A percentile compares a stretch with the other conserved stretches of the same genome.
These are phyloP conservation scores for Pollimyrus isidori DNA, from an alignment of 2,113 vertebrate species.

Conservation along the genomic window DNA sequence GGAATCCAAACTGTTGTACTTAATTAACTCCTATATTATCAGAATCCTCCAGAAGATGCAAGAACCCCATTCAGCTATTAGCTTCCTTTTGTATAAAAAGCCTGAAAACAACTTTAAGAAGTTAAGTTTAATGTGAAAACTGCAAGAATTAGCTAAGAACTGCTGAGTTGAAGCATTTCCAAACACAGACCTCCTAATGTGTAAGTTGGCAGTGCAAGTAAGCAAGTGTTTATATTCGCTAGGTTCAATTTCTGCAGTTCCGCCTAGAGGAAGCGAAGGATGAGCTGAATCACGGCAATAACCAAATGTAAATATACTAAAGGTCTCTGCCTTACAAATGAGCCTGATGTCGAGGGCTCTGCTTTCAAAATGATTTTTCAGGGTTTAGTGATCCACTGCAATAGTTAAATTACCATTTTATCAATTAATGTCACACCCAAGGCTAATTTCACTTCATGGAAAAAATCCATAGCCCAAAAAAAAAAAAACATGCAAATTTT, in stretches of 20 bases:
- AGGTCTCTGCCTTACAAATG: neutral
- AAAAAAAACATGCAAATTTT: conserved; percentile 23
- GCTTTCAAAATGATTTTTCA: neutral
- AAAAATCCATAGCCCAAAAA: conserved; percentile 54
- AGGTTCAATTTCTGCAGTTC: neutral
- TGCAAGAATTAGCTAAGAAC: conserved; percentile 1
- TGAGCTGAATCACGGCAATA: neutral
- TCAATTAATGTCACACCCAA: conserved; percentile 42
- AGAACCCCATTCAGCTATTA: neutral
- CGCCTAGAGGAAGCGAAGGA: neutral
- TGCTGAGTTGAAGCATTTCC: neutral
- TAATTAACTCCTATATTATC: neutral
- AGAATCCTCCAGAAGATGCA: neutral
- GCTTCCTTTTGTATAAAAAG: neutral
- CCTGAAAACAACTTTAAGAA: neutral
- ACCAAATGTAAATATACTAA: neutral
- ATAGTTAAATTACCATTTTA: conserved; percentile 6
- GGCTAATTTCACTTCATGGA: conserved; percentile 51
- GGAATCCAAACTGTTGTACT: neutral
- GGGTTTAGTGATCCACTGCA: conserved; percentile 6
- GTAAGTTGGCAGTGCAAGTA: neutral
- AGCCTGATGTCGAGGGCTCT: neutral
- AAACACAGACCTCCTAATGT: neutral
- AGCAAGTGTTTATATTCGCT: neutral
- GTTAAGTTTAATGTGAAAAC: neutral